Percentiles rank a stretch among this genome's conserved stretches.
Evolutionary conservation across 1,140 invertebrate species (phyloP).

Genomic region (Habropoda laboriosa): DNA sequence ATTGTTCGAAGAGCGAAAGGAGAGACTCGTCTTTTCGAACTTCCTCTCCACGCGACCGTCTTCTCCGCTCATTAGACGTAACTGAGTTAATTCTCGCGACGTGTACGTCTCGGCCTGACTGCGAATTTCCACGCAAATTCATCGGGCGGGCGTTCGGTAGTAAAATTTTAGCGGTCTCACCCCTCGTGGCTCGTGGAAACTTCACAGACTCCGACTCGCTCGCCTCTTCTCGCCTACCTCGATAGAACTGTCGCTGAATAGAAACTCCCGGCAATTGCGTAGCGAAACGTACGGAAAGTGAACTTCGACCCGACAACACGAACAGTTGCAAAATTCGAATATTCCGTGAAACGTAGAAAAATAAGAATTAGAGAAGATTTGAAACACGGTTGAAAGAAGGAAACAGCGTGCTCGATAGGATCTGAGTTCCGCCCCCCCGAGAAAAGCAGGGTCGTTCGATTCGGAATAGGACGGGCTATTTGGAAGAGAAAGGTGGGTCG

Average conservation of each 20-base stretch:
- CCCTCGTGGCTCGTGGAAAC: conserved; percentile 55
- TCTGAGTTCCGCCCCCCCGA: no score
- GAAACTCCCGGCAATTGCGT: no score
- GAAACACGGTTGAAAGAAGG: no score
- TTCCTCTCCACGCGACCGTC: conserved; percentile 11
- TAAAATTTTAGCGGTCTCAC: conserved; percentile 73
- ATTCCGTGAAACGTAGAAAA: no score
- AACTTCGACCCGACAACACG: no score
- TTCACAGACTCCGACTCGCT: conserved; percentile 61
- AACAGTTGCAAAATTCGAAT: no score
- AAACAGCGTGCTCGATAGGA: no score
- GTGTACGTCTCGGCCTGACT: conserved; percentile 53
- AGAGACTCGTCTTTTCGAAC: conserved; percentile 37
- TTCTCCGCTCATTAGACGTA: conserved; percentile 64
- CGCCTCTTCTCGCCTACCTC: not conserved
- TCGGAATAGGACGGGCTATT: no score
- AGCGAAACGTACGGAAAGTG: no score
- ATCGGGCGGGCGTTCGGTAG: conserved; percentile 64
- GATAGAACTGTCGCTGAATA: no score
- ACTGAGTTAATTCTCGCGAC: conserved; percentile 66
- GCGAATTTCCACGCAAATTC: conserved; percentile 74
- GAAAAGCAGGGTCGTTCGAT: no score
- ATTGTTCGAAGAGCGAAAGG: not conserved
- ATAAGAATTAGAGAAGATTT: no score
- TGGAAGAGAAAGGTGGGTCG: not conserved